Percentiles rank a stretch among this genome's conserved stretches.
phyloP scores from a whole-genome alignment of 2,113 vertebrate genomes.

The Pseudonaja textilis region DNA sequence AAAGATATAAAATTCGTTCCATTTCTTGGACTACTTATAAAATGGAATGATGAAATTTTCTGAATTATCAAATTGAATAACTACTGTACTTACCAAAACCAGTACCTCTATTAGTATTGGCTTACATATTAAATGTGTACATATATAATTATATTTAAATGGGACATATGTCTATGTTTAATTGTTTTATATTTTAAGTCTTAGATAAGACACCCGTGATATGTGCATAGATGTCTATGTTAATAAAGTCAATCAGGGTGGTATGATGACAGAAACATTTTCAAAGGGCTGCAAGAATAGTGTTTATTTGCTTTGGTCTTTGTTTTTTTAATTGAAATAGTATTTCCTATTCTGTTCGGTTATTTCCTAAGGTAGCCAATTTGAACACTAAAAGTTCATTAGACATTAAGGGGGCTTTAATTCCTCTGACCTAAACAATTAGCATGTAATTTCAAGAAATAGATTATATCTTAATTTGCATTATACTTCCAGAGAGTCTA shows the following conservation, averaged over 20 bases:
- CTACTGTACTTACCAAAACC: neutral
- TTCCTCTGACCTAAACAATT: neutral
- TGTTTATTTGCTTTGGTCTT: neutral
- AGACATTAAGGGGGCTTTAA: neutral
- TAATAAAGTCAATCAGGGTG: neutral
- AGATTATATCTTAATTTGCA: neutral
- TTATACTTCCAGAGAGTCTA: neutral
- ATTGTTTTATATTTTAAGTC: neutral
- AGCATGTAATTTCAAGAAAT: neutral
- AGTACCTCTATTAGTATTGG: neutral
- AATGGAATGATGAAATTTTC: neutral
- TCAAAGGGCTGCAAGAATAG: neutral
- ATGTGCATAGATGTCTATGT: neutral
- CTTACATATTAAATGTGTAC: neutral
- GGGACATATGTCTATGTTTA: neutral
- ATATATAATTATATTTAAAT: neutral
- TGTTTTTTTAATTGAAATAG: neutral
- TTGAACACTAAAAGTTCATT: neutral
- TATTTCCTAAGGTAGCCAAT: neutral
- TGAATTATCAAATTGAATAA: neutral
- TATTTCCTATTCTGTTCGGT: neutral
- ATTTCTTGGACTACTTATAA: neutral
- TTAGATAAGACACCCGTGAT: neutral
- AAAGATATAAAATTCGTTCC: neutral
- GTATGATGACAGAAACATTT: neutral